Evolutionary conservation across 1,140 invertebrate genomes (phyloP), one percentile per base, ranked within the genome.

Genomic region (Tetragonula clypearis): DNA sequence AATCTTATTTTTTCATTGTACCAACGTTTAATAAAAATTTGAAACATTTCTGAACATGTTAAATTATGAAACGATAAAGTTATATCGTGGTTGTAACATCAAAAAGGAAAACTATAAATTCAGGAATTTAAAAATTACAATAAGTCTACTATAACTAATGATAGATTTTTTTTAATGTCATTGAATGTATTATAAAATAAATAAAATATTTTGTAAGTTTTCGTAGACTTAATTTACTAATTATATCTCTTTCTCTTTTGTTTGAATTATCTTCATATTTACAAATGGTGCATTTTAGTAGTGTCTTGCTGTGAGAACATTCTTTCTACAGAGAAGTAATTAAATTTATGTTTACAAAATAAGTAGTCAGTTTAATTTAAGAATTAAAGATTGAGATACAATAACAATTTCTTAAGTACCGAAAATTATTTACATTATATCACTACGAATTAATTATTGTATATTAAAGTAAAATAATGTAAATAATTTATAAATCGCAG

Each of bases 131-230:
- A 55, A 41, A 65, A 80, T 81, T 73, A 65, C 41, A 30, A 72
- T 62, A 26, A 74, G 65, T 74, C 62, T 73, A 74, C 60, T 80
- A 49, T 65, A 62, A 81, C 30, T 74, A 62, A 53, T 62, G 21
- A 41, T 30, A 56, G 14, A 55, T 56, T 23, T 62, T 82, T 82
- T 82, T 68, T 83, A 83, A 81, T 77, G 53, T 69, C 81, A 41
- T 77, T 77, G 49, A 82, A 74, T 75, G 72, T 71, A 68, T 68
- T 82, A 68, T 53, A 79, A 79, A 84, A 84, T 84, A 84, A 84
- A 84, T 84, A 78, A 84, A 41, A 84, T 56, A 53, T 72, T 72
- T 72, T 72, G 79, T 58, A 79, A 35, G 49, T 26, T 41, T 69
- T 41, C 41, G 21, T 49, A 62, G 21, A 49, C 60, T 72, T 71